Conservation (phyloP, 2,888 invertebrate species). For the Agonopterix alstromeriana region DNA sequence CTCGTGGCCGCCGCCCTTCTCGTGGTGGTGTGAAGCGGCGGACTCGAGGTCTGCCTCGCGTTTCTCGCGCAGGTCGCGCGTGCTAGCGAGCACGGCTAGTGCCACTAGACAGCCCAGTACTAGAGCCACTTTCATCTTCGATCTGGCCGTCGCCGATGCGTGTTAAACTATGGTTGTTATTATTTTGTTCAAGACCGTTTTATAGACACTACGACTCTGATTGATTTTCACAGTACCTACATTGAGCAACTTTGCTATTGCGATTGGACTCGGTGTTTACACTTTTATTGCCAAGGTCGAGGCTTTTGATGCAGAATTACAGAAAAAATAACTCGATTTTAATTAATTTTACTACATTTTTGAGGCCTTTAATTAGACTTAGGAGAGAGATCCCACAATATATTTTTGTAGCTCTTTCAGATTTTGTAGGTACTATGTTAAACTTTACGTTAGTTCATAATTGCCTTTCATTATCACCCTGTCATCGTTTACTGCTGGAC, state of each 20-base stretch:
- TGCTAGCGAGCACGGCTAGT: slow-evolving; percentile 57
- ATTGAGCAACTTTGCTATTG: slow-evolving; percentile 51
- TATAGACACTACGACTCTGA: slow-evolving; percentile 56
- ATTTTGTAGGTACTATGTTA: no score
- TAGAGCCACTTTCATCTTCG: slow-evolving; percentile 50
- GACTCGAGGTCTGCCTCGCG: slow-evolving; percentile 67
- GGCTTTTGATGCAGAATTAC: slow-evolving; percentile 9
- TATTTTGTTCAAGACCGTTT: slow-evolving; percentile 44
- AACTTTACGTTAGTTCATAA: no score
- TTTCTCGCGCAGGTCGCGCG: slow-evolving; percentile 57
- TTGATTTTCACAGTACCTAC: slow-evolving; percentile 45
- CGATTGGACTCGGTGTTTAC: slow-evolving; percentile 36
- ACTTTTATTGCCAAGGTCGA: slow-evolving; percentile 52
- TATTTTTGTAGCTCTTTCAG: no score
- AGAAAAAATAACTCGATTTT: no score
- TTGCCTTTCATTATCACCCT: no score
- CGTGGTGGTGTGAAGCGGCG: slow-evolving; percentile 53
- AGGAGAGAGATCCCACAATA: no score
- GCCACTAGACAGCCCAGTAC: slow-evolving; percentile 45
- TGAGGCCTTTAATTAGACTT: no score
- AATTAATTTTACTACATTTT: no score
- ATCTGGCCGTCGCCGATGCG: slow-evolving; percentile 26
- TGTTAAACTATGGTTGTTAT: slow-evolving; percentile 42
- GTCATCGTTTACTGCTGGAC: no score
- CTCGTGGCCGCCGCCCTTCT: slow-evolving; percentile 79